phyloP scores from a whole-genome alignment of 1,140 invertebrate species.

The Zaprionus africanus region DNA sequence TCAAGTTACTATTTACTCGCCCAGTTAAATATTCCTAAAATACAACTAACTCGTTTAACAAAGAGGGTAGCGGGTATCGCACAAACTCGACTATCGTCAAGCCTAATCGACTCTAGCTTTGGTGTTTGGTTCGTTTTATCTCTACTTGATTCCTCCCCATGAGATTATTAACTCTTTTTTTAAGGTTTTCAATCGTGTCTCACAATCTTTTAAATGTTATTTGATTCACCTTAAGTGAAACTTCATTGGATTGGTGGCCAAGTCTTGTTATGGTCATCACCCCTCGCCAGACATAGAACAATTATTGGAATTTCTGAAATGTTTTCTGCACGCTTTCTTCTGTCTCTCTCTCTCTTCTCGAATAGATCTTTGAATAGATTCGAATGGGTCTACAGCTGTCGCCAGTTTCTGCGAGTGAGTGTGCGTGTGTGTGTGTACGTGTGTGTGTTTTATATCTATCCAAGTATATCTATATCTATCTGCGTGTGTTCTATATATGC shows the following conservation, averaged over 20 bases:
- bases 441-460: slow-evolving; percentile 15
- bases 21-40: too few species aligned
- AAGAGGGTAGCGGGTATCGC: too few species aligned
- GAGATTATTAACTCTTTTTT: too few species aligned
- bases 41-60: too few species aligned
- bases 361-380: slow-evolving; percentile 39
- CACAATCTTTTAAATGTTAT: too few species aligned
- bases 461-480: slow-evolving; percentile 19
- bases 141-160: too few species aligned
- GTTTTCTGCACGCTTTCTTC: slow-evolving; percentile 24
- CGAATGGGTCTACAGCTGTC: slow-evolving; percentile 35
- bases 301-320: slow-evolving; percentile 68
- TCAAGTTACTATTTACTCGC: too few species aligned
- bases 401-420: slow-evolving; percentile 9
- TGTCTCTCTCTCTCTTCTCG: slow-evolving; percentile 6
- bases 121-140: too few species aligned
- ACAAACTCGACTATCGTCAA: too few species aligned
- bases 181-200: too few species aligned
- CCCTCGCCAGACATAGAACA: slow-evolving; percentile 38
- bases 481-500: slow-evolving; percentile 9
- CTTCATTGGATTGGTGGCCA: background rate
- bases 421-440: background rate
- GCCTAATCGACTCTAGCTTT: too few species aligned
- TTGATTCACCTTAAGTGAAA: background rate
- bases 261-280: background rate